phyloP scores from a whole-genome alignment of 2,888 invertebrate genomes.

The Troglohyphantes excavatus region DNA sequence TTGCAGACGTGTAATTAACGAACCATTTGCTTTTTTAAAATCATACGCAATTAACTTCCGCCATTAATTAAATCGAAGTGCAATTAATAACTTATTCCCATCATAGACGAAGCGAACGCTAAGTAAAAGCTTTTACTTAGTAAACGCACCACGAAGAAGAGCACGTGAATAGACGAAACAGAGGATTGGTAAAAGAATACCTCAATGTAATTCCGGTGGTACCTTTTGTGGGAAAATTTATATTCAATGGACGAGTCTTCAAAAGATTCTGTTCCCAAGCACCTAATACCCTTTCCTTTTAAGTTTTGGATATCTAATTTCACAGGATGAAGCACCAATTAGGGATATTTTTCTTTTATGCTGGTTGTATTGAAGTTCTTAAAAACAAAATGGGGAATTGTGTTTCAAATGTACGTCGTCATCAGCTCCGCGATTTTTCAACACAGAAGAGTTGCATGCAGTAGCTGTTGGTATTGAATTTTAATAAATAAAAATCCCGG shows the following conservation, averaged over 20 bases:
- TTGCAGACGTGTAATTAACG: too few relatives aligned
- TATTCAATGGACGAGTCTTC: slow-evolving; percentile 3
- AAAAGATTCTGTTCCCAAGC: not conserved
- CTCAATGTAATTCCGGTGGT: not conserved
- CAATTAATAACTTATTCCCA: too few relatives aligned
- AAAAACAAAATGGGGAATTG: not conserved
- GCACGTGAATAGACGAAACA: not conserved
- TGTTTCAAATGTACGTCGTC: too few relatives aligned
- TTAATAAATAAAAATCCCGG: too few relatives aligned
- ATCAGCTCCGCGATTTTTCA: not conserved
- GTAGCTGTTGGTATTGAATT: too few relatives aligned
- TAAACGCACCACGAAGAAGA: not conserved
- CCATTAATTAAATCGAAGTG: too few relatives aligned
- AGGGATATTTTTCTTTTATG: not conserved
- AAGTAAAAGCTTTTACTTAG: too few relatives aligned
- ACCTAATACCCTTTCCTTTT: not conserved
- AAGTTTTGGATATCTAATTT: not conserved
- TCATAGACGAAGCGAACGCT: too few relatives aligned
- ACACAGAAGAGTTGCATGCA: not conserved
- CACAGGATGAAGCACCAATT: not conserved
- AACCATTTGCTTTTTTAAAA: too few relatives aligned
- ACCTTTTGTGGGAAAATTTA: not conserved
- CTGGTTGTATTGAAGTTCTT: not conserved
- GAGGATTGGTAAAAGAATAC: not conserved
- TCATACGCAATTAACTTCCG: too few relatives aligned